Evolutionary conservation across 2,113 vertebrate species (phyloP).

Genomic region (Microtus pennsylvanicus): DNA sequence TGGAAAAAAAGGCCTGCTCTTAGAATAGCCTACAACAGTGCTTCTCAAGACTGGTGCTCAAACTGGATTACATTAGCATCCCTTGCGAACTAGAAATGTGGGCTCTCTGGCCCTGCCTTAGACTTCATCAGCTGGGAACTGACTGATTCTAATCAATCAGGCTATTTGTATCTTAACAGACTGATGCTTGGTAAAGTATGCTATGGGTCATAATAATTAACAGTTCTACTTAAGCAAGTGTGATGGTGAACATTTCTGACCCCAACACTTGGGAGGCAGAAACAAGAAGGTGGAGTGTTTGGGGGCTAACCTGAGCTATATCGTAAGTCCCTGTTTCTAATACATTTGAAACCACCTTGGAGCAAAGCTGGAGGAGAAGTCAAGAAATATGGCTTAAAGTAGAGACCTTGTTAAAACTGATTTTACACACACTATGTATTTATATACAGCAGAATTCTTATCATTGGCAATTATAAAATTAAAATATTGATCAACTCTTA

Average conservation of each 20-base stretch:
- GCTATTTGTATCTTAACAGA: not conserved
- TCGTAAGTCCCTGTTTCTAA: not conserved
- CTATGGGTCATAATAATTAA: not conserved
- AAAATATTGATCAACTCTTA: not conserved
- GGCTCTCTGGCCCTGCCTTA: not conserved
- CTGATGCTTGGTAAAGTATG: not conserved
- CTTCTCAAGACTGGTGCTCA: not conserved
- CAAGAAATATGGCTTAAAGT: not conserved
- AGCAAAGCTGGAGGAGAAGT: not conserved
- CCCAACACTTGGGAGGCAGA: not conserved
- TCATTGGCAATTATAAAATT: not conserved
- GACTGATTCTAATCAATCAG: not conserved
- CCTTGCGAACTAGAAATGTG: not conserved
- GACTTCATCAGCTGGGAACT: not conserved
- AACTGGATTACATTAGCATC: not conserved
- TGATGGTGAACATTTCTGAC: not conserved
- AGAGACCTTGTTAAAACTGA: not conserved
- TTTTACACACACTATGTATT: not conserved
- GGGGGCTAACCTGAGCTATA: not conserved
- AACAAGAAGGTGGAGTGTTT: not conserved
- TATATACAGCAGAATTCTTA: not conserved
- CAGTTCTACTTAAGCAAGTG: not conserved
- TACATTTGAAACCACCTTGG: not conserved
- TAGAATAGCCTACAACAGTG: not conserved
- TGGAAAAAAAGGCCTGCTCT: not conserved